Percentiles rank a stretch among this genome's conserved stretches.
Evolutionary conservation across 2,888 invertebrate species (phyloP).

Genomic region (Drosophila lacicola): DNA sequence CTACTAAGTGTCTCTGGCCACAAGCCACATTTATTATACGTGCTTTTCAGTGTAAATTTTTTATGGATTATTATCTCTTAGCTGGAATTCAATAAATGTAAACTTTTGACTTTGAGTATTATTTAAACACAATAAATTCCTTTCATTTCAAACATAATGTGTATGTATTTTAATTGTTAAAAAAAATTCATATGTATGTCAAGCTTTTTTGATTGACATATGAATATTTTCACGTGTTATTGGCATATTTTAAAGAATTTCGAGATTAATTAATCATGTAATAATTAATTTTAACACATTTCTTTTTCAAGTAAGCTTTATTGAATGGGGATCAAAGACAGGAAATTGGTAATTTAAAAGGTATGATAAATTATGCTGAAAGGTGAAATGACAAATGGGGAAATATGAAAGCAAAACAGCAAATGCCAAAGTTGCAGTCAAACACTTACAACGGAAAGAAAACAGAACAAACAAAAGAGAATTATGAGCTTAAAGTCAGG

Average conservation of each 20-base stretch:
- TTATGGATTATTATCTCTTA: not conserved
- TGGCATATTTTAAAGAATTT: not conserved
- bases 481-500: not conserved
- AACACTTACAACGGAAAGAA: not conserved
- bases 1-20: constrained; percentile 1
- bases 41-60: not conserved
- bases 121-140: not conserved
- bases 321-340: not conserved
- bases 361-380: constrained; percentile 1
- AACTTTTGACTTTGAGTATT: not conserved
- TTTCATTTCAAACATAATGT: constrained; percentile 2
- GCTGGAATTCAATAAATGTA: constrained; percentile 2
- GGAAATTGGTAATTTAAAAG: not conserved
- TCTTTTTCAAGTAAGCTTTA: constrained; percentile 33
- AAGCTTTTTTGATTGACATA: not conserved
- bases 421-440: not conserved
- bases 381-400: not conserved
- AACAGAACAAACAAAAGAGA: not conserved
- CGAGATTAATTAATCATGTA: constrained; percentile 13
- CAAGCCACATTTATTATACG: constrained; percentile 5
- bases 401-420: not conserved
- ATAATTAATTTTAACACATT: not conserved
- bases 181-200: not conserved
- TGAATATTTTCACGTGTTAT: not conserved
- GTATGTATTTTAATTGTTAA: not conserved